Base-by-base conservation (phyloP, 92 coral and sea anemone species). In the Porites lobata region DNA sequence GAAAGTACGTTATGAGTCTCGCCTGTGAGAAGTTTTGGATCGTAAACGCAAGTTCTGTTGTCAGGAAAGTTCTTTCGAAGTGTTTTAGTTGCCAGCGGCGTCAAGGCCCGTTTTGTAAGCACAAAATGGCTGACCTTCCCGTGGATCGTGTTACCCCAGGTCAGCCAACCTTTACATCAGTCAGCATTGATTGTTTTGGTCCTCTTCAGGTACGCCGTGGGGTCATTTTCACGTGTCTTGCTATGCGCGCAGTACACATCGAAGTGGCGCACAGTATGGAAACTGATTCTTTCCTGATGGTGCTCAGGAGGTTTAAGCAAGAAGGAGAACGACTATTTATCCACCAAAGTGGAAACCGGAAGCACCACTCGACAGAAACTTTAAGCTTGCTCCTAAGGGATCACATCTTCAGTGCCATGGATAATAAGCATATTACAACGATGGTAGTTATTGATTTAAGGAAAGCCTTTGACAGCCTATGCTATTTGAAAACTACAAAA, bases 121-220 rank as follows among this genome's bases (percentile, higher is more conserved):
- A 88, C 76, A 81, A 81, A 18, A 88, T 88, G 92, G 89, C 92
- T 8, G 89, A 88, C 64, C 77, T 88, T 14, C 89, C 89, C 0
- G 58, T 13, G 73, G 89, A 82, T 43, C 43, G 92, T 43, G 76
- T 86, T 6, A 77, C 76, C 18, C 50, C 69, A 10, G 77, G 78
- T 15, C 72, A 77, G 61, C 86, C 66, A 15, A 89, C 92, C 32
- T 88, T 88, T 62, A 68, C 71, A 18, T 81, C 69, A 20, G 83
- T 83, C 24, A 86, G 88, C 9, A 69, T 80, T 18, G 88, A 86
- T 51, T 85, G 56, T 38, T 86, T 76, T 65, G 90, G 90, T 11
- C 90, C 90, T 52, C 54, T 87, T 78, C 81, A 77, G 38, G 57
- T 61, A 38, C 13, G 57, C 21, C 82, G 56, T 4, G 69, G 71